phyloP scores from a whole-genome alignment of 2,888 invertebrate species.

The Hyles lineata region DNA sequence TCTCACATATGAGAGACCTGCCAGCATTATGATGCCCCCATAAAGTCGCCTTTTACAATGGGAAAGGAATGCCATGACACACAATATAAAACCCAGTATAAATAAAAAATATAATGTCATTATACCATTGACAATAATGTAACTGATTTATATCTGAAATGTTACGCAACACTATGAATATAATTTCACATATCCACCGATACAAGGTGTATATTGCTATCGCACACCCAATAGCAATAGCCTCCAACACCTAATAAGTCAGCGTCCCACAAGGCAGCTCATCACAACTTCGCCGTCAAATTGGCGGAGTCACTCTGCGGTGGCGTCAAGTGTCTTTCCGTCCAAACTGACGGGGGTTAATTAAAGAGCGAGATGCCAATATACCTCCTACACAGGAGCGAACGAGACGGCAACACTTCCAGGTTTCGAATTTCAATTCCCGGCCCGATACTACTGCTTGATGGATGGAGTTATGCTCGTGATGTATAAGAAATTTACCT shows the following conservation, averaged over 20 bases:
- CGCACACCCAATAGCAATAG: neutral
- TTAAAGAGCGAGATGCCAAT: slow-evolving; percentile 55
- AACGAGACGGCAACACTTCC: slow-evolving; percentile 39
- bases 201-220: no score
- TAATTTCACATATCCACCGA: no score
- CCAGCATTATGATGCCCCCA: no score
- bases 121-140: no score
- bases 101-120: no score
- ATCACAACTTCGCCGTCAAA: slow-evolving; percentile 70
- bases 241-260: slow-evolving; percentile 22
- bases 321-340: slow-evolving; percentile 71
- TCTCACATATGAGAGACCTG: no score
- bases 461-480: slow-evolving; percentile 24
- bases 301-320: slow-evolving; percentile 67
- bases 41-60: no score
- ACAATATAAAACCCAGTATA: no score
- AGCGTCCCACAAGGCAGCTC: slow-evolving; percentile 34
- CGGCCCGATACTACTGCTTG: slow-evolving; percentile 34
- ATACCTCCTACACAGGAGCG: slow-evolving; percentile 30
- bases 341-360: slow-evolving; percentile 66
- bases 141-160: no score
- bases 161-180: no score
- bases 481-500: slow-evolving; percentile 19
- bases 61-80: no score
- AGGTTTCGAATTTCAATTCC: slow-evolving; percentile 47